These are phyloP conservation scores for Nezara viridula DNA, from an alignment of 2,888 invertebrate genomes.

Conservation along the genomic window DNA sequence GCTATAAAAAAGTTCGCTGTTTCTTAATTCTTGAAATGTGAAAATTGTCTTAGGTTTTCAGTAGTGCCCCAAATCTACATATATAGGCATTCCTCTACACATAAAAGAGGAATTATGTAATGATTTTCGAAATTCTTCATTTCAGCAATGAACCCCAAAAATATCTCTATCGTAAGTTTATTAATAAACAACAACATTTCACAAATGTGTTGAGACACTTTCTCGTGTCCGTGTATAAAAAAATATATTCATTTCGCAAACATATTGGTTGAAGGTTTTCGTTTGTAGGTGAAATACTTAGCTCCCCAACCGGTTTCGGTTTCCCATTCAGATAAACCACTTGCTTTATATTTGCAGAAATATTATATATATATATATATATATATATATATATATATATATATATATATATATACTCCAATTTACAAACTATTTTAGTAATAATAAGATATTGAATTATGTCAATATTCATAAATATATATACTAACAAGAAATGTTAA, in stretches of 20 bases:
- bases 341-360: background rate
- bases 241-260: background rate
- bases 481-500: too few species aligned
- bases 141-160: conserved; percentile 11
- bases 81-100: background rate
- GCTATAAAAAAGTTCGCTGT: background rate
- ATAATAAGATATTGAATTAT: too few species aligned
- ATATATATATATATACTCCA: too few species aligned
- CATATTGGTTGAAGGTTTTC: conserved; percentile 31
- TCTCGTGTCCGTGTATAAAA: background rate
- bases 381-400: too few species aligned
- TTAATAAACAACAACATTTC: conserved; percentile 17
- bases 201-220: conserved; percentile 31
- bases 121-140: background rate
- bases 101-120: background rate
- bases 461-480: too few species aligned
- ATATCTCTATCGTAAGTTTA: background rate
- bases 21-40: background rate
- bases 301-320: background rate
- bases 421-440: too few species aligned
- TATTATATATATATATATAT: too few species aligned
- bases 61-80: background rate
- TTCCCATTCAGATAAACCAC: background rate
- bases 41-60: background rate
- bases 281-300: conserved; percentile 39